phyloP scores from a whole-genome alignment of 2,797 vertebrate genomes.

The Oreochromis mossambicus region DNA sequence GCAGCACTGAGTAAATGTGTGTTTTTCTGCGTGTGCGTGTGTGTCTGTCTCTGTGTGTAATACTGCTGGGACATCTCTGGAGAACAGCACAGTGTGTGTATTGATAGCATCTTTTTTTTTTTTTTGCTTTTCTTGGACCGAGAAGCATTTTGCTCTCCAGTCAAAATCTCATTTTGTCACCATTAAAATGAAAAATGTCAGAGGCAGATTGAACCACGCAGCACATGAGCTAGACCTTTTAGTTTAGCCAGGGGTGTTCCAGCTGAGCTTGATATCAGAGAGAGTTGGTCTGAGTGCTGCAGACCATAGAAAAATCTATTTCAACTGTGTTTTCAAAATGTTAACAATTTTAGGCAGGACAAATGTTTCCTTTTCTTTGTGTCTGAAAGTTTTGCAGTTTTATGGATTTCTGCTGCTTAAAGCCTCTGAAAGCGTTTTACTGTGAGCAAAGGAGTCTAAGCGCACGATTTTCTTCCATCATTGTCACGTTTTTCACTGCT shows the following conservation, averaged over 20 bases:
- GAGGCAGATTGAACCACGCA: not conserved
- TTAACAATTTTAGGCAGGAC: not conserved
- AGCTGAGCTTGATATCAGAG: not conserved
- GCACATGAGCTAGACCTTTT: not conserved
- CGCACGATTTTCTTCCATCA: not conserved
- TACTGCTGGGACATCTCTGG: slow-evolving; percentile 22
- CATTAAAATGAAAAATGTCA: slow-evolving; percentile 24
- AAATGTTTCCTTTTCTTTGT: not conserved
- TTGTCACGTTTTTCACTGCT: not conserved
- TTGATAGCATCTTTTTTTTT: slow-evolving; percentile 27
- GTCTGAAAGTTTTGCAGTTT: not conserved
- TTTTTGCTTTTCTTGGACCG: not conserved
- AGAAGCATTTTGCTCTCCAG: not conserved
- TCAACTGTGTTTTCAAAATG: not conserved
- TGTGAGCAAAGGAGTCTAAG: not conserved
- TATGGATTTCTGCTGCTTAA: not conserved
- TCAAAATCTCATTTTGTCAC: slow-evolving; percentile 32
- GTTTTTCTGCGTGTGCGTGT: not conserved
- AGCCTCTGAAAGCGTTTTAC: not conserved
- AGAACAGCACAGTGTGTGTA: slow-evolving; percentile 36
- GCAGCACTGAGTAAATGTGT: slow-evolving; percentile 42
- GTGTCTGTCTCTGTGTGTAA: not conserved
- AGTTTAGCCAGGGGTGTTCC: not conserved
- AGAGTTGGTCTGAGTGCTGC: not conserved
- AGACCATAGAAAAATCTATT: not conserved